phyloP scores from a whole-genome alignment of 1,140 invertebrate genomes.

The Drosophila rufa region DNA sequence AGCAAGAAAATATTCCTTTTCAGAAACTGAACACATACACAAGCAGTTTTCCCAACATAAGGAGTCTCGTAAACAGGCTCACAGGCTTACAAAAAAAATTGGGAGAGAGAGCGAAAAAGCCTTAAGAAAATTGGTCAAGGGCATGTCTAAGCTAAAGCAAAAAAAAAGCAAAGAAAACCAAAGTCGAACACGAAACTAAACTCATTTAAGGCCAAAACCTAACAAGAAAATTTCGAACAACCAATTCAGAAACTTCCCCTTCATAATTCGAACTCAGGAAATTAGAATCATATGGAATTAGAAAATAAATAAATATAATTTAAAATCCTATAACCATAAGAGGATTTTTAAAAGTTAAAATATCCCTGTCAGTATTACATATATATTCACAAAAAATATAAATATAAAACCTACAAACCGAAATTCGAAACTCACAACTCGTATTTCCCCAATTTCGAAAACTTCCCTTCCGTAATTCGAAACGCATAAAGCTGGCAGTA shows the following conservation, averaged over 20 bases:
- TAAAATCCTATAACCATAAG: not conserved
- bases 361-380: not conserved
- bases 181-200: conserved; percentile 3
- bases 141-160: conserved; percentile 37
- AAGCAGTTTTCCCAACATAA: not conserved
- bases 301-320: too few species aligned
- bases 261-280: not conserved
- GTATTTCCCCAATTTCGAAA: conserved; percentile 4
- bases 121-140: conserved; percentile 67
- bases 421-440: not conserved
- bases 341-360: not conserved
- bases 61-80: not conserved
- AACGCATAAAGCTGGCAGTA: conserved; percentile 4
- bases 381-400: too few species aligned
- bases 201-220: conserved; percentile 9
- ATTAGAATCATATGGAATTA: not conserved
- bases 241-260: conserved; percentile 35
- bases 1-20: not conserved
- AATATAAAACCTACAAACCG: too few species aligned
- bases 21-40: not conserved
- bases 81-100: conserved; percentile 1
- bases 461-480: conserved; percentile 20
- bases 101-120: conserved; percentile 9
- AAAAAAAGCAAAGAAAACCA: conserved; percentile 2
- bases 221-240: not conserved